Conservation (phyloP, 2,888 invertebrate genomes). For the Abscondita cerata region DNA sequence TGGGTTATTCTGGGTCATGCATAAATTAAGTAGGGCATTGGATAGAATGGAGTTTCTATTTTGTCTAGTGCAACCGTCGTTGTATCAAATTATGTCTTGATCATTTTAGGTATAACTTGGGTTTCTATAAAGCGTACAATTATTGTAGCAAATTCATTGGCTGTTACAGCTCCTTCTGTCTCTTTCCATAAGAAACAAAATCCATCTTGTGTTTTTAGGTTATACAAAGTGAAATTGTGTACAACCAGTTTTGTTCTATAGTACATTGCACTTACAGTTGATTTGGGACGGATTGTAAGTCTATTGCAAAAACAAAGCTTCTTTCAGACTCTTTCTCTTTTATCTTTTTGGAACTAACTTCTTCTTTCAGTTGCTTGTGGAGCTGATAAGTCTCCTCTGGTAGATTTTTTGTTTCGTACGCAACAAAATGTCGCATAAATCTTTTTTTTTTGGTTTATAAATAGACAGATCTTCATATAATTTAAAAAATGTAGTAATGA, state of each 20-base stretch:
- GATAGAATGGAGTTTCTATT: not conserved
- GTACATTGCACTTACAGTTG: not conserved
- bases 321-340: not conserved
- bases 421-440: too few species aligned
- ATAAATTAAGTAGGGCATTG: slow-evolving; percentile 5
- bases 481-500: too few species aligned
- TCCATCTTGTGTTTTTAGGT: not conserved
- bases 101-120: slow-evolving; percentile 1
- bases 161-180: slow-evolving; percentile 28
- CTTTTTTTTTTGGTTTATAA: too few species aligned
- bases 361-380: not conserved
- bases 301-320: not conserved
- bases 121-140: slow-evolving; percentile 19
- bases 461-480: too few species aligned
- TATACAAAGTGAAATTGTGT: slow-evolving; percentile 26
- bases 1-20: too few species aligned
- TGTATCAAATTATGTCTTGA: not conserved
- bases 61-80: not conserved
- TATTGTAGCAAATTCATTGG: slow-evolving; percentile 27
- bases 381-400: too few species aligned
- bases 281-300: slow-evolving; percentile 1
- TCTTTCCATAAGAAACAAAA: slow-evolving; percentile 27
- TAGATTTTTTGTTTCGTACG: too few species aligned
- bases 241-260: slow-evolving; percentile 14
- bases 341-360: not conserved